These are phyloP conservation scores for Hirundo rustica DNA, from an alignment of 2,797 vertebrate genomes.

Conservation along the genomic window DNA sequence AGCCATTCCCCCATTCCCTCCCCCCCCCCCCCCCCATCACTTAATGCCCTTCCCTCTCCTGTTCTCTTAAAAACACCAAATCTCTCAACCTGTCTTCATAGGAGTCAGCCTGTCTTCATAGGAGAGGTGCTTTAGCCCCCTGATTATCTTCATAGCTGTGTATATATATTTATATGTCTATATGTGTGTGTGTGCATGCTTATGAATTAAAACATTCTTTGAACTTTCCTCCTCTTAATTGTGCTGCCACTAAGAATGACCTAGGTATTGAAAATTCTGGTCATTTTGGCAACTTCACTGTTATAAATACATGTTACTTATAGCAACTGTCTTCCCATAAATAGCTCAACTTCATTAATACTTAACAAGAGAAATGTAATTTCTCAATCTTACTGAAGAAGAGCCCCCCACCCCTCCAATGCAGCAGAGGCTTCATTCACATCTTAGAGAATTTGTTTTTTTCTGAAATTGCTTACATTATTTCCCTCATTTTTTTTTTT, in stretches of 20 bases:
- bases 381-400: background rate
- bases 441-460: background rate
- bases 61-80: background rate
- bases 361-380: slow-evolving; percentile 51
- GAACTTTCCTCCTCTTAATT: background rate
- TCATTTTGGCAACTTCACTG: background rate
- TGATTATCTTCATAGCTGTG: background rate
- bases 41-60: background rate
- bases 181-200: background rate
- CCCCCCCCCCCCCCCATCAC: background rate
- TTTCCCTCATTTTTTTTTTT: background rate
- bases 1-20: background rate
- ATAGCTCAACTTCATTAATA: slow-evolving; percentile 39
- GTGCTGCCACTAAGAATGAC: background rate
- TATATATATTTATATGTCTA: too few relatives aligned
- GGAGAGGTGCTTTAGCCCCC: background rate
- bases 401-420: background rate
- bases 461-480: background rate
- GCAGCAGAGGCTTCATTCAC: background rate
- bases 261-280: slow-evolving; percentile 10
- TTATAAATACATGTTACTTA: background rate
- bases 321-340: slow-evolving; percentile 29
- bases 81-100: background rate
- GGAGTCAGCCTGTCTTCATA: background rate
- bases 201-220: background rate